phyloP scores from a whole-genome alignment of 2,113 vertebrate genomes.

The Budorcas taxicolor region DNA sequence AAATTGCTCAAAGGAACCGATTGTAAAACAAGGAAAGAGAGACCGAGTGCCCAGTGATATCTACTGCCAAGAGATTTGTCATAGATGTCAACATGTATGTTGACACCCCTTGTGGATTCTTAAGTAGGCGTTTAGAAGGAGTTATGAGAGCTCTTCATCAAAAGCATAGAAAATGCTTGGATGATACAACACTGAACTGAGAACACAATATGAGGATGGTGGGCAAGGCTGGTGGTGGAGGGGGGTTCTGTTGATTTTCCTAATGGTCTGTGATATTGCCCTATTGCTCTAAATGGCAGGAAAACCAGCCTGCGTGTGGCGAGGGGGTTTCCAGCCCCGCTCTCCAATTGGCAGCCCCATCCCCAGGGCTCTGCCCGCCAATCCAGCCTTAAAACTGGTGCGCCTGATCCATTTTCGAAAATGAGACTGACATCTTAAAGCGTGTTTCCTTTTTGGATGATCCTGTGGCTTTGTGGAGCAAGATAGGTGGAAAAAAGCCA shows the following conservation, averaged over 20 bases:
- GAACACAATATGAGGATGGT: neutral
- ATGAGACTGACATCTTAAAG: neutral
- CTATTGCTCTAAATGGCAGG: neutral
- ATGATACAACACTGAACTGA: neutral
- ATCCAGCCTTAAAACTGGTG: too few species aligned
- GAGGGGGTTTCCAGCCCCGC: accelerated
- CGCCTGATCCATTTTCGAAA: neutral
- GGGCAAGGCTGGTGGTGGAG: neutral
- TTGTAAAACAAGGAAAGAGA: neutral
- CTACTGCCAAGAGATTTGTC: accelerated
- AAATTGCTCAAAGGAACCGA: neutral
- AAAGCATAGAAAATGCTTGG: neutral
- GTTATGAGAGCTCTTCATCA: neutral
- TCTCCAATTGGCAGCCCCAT: neutral
- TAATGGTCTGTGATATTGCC: accelerated
- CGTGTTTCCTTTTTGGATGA: neutral
- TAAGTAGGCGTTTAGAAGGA: neutral
- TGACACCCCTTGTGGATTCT: neutral
- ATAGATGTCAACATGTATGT: neutral
- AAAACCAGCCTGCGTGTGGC: neutral
- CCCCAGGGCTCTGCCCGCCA: neutral
- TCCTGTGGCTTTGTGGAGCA: neutral
- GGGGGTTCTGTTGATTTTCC: neutral
- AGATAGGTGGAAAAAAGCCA: neutral
- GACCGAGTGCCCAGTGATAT: accelerated